Percentiles rank a stretch among this genome's conserved stretches.
Evolutionary conservation across 2,113 vertebrate species (phyloP).

Genomic region (Brachyistius frenatus): DNA sequence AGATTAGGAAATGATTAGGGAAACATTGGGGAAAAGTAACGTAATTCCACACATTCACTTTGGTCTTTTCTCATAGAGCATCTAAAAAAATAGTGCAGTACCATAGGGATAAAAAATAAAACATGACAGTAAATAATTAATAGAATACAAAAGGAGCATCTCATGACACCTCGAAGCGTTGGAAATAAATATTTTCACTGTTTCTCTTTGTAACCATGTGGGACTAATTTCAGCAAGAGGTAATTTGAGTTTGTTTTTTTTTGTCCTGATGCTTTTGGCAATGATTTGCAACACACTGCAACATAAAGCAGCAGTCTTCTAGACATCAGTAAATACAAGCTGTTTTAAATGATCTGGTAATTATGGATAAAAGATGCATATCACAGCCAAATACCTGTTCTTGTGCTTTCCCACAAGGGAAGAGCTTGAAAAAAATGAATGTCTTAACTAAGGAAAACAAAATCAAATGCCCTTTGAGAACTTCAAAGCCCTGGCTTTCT

Average conservation of each 20-base stretch:
- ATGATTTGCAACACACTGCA: constrained; percentile 56
- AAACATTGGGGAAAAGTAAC: constrained; percentile 8
- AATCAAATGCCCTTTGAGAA: constrained; percentile 28
- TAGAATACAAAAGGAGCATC: constrained; percentile 32
- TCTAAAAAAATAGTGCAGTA: constrained; percentile 24
- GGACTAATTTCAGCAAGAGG: constrained; percentile 46
- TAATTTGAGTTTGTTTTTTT: not conserved
- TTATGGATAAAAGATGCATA: constrained; percentile 16
- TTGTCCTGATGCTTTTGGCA: constrained; percentile 50
- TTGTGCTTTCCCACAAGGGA: not conserved
- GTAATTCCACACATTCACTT: not conserved
- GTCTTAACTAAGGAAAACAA: constrained; percentile 4
- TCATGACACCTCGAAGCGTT: constrained; percentile 37
- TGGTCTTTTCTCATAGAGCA: constrained; percentile 5
- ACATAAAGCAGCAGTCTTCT: constrained; percentile 22
- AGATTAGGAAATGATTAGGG: constrained; percentile 1
- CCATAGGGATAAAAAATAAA: constrained; percentile 39
- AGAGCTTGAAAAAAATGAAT: not conserved
- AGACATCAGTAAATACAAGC: constrained; percentile 11
- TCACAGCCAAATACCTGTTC: constrained; percentile 14
- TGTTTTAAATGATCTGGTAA: constrained; percentile 23
- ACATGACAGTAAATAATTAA: constrained; percentile 56
- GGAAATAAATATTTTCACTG: constrained; percentile 21
- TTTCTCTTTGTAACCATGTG: constrained; percentile 41
- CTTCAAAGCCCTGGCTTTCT: constrained; percentile 49